Evolutionary conservation across 2,888 invertebrate genomes (phyloP), one percentile per base, ranked within the genome.

Genomic region (Macrosoma leucophasiata): DNA sequence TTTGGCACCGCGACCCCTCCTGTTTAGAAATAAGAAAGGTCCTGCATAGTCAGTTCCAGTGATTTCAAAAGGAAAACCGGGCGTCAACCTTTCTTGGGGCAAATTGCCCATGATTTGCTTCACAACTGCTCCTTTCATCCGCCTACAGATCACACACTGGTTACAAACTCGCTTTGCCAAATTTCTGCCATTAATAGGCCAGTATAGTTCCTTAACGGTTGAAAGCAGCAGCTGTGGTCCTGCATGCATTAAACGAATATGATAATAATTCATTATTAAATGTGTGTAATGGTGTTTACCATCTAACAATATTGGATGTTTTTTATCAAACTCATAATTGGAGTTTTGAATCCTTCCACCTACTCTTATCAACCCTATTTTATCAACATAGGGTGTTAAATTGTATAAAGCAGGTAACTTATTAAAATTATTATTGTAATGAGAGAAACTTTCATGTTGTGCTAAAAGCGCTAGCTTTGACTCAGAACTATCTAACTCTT

Each of bases 81-180:
- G 25, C 7, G 25, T 13, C 14, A 25, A 13, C 13, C 25, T 25
- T 1, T 5, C 9, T 7, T 9, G 3, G 12, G 25, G 25, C 14
- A 25, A 25, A 15, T 25, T 25, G n/a, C 25, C 25, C 25, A 25
- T 25, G 4, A 25, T 25, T 25, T 25, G 25, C 3, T 15, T 25
- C 4, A 14, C 25, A 25, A 13, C 25, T 25, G 13, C 25, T 4
- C 25, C 25, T 25, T 25, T 25, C 25, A 25, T 13, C 9, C 25
- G 25, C 14, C 14, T 25, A 14, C 25, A 25, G n/a, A n/a, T 25
- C 25, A 25, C 13, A 13, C 25, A 25, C 13, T 25, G 13, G 6
- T 25, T 25, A 14, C 10, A 11, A 11, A 22, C 11, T 11, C 22
- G 22, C 10, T 12, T 22, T n/a, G 22, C 22, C 12, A 22, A 11